Percentiles rank a stretch among this genome's conserved stretches.
phyloP scores from a whole-genome alignment of 2,888 invertebrate genomes.

The Metopia argyrocephala region DNA sequence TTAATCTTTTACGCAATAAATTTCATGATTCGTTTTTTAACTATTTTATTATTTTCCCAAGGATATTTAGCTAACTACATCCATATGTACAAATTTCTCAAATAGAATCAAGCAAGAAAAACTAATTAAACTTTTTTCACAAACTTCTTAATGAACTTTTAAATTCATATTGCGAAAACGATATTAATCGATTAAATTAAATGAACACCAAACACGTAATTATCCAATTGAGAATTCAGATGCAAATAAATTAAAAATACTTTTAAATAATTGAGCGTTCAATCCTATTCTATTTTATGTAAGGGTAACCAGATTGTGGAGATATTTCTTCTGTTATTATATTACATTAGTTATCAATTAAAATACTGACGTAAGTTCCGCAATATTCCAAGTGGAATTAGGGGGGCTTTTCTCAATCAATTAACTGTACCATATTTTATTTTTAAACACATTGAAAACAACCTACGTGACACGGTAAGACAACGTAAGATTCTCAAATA shows the following conservation, averaged over 20 bases:
- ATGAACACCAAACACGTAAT: slow-evolving; percentile 16
- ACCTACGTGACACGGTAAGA: no score
- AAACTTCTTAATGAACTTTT: slow-evolving; percentile 14
- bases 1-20: background rate
- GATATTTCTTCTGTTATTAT: no score
- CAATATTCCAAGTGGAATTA: no score
- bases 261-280: slow-evolving; percentile 33
- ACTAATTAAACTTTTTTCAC: background rate
- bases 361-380: no score
- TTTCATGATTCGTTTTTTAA: background rate
- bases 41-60: background rate
- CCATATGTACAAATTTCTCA: slow-evolving; percentile 25
- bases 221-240: slow-evolving; percentile 9
- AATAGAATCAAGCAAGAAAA: background rate
- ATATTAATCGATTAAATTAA: slow-evolving; percentile 14
- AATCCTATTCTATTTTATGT: background rate
- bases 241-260: slow-evolving; percentile 20
- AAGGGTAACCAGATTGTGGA: background rate
- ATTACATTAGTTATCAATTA: no score
- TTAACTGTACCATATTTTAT: no score
- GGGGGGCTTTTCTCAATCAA: no score
- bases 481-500: no score
- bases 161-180: slow-evolving; percentile 6
- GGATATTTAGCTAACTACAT: background rate
- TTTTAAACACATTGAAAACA: no score